Conservation (phyloP, 2,797 vertebrate species). For the Myotis planiceps region DNA sequence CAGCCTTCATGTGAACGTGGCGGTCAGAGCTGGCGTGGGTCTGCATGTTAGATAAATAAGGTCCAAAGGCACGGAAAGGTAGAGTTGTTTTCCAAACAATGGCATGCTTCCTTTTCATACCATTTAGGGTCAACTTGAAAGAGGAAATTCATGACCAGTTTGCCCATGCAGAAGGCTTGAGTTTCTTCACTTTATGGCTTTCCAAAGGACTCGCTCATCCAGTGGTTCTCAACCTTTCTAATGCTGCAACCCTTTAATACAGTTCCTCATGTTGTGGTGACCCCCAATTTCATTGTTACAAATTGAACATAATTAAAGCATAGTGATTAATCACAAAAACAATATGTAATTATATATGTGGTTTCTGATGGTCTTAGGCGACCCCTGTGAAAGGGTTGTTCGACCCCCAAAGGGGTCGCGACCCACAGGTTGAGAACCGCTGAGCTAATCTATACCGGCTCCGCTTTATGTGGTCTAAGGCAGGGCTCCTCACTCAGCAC, state of each 20-base stretch:
- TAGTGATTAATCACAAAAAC: too few relatives aligned
- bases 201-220: not conserved
- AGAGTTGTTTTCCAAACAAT: constrained; percentile 80
- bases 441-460: not conserved
- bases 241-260: too few relatives aligned
- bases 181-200: constrained; percentile 43
- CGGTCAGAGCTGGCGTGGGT: constrained; percentile 85
- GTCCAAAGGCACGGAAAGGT: constrained; percentile 84
- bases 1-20: constrained; percentile 88
- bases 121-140: constrained; percentile 72
- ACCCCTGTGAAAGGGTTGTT: too few relatives aligned
- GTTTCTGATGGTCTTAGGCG: too few relatives aligned
- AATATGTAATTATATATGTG: too few relatives aligned
- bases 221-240: too few relatives aligned
- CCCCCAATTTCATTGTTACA: too few relatives aligned
- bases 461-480: not conserved
- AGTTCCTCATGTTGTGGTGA: too few relatives aligned
- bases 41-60: constrained; percentile 88
- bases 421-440: too few relatives aligned
- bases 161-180: not conserved
- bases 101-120: constrained; percentile 77
- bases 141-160: constrained; percentile 31
- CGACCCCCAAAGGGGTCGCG: too few relatives aligned
- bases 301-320: too few relatives aligned
- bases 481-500: not conserved